phyloP scores from a whole-genome alignment of 2,888 invertebrate genomes.

The Deilephila elpenor region DNA sequence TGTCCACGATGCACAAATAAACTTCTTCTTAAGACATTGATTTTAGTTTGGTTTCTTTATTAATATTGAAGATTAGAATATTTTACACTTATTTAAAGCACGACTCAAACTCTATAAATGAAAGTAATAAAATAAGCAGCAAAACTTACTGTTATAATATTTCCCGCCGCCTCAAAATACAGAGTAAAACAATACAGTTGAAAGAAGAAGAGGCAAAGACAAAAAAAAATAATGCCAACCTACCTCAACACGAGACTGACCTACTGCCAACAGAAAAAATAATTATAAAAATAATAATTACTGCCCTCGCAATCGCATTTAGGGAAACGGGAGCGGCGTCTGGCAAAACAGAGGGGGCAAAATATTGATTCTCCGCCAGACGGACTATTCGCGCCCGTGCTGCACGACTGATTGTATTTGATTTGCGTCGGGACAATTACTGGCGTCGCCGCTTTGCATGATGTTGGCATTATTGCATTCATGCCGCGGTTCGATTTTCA shows the following conservation, averaged over 20 bases:
- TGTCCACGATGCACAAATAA: no score
- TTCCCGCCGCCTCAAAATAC: no score
- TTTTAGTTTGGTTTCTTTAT: no score
- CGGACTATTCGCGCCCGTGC: slow-evolving; percentile 7
- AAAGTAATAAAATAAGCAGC: no score
- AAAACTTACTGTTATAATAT: no score
- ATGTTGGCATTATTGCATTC: slow-evolving; percentile 11
- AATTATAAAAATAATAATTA: slow-evolving; percentile 23
- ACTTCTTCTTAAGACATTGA: no score
- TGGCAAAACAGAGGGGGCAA: slow-evolving; percentile 50
- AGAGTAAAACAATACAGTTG: not conserved
- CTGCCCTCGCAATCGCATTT: slow-evolving; percentile 37
- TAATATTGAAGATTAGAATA: no score
- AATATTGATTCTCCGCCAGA: slow-evolving; percentile 63
- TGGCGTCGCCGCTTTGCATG: slow-evolving; percentile 7
- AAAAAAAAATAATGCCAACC: not conserved
- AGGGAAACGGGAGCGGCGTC: slow-evolving; percentile 47
- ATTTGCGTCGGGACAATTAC: slow-evolving; percentile 22
- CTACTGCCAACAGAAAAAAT: slow-evolving; percentile 5
- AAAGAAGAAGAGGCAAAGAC: not conserved
- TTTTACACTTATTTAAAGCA: no score
- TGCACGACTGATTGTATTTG: slow-evolving; percentile 24
- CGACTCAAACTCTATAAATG: no score
- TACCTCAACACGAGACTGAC: slow-evolving; percentile 9
- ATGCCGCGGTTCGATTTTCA: not conserved